Percentiles rank a stretch among this genome's conserved stretches.
Evolutionary conservation across 2,113 vertebrate genomes (phyloP).

Genomic region (Scomber colias): DNA sequence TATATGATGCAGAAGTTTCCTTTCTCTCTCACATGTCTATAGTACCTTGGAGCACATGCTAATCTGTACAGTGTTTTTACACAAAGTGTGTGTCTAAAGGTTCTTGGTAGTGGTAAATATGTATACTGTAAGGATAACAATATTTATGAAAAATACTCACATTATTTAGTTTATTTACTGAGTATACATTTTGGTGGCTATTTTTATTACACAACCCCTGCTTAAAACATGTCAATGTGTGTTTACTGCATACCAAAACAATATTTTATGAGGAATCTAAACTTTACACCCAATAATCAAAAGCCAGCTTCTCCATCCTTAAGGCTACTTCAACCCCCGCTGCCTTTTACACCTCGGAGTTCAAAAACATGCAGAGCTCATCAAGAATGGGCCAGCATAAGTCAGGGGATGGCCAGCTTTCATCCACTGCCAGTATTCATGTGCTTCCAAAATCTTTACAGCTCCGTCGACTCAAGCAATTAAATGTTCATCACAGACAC

Average conservation of each 20-base stretch:
- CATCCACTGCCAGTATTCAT: slow-evolving; percentile 17
- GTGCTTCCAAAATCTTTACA: slow-evolving; percentile 36
- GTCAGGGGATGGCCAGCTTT: neutral
- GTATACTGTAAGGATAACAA: too few species aligned
- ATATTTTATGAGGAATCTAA: neutral
- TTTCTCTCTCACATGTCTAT: too few species aligned
- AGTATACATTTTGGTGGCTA: neutral
- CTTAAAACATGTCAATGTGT: neutral
- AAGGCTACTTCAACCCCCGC: neutral
- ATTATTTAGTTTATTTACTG: neutral
- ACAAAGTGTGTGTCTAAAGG: too few species aligned
- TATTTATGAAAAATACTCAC: neutral
- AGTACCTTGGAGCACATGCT: too few species aligned
- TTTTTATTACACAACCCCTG: neutral
- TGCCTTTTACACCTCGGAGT: slow-evolving; percentile 17
- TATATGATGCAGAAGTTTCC: too few species aligned
- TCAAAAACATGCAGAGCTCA: slow-evolving; percentile 24
- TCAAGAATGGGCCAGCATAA: slow-evolving; percentile 24
- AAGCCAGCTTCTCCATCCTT: slow-evolving; percentile 2
- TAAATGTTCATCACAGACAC: slow-evolving; percentile 42
- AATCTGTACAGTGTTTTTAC: too few species aligned
- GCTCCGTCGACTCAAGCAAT: slow-evolving; percentile 30
- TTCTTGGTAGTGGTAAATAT: too few species aligned
- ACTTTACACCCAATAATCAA: neutral
- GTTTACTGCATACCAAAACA: neutral